Evolutionary conservation across 2,888 invertebrate genomes (phyloP), one percentile per base, ranked within the genome.

Genomic region (Oxycera nigricornis): DNA sequence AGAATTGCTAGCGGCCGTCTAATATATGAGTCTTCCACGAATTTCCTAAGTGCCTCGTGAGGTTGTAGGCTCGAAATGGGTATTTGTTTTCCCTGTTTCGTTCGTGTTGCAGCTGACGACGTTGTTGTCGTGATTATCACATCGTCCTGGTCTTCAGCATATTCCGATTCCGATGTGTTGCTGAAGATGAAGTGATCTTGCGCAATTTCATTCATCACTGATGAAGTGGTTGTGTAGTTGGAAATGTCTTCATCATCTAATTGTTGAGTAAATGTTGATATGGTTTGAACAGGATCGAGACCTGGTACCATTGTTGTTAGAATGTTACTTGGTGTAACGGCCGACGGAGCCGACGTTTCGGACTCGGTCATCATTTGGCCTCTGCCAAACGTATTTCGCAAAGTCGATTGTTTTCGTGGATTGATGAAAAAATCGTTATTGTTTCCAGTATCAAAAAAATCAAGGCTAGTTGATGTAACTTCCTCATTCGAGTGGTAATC

Each of bases 1-100:
- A 85, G 82, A 52, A 83, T 83, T 4, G 85, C 85, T 75, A 85
- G 76, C n/a, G 85, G 85, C 82, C 83, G 83, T 67, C 85, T 82
- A 72, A 85, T 83, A 77, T 85, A 85, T 59, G 83, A 82, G 80
- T 85, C 85, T 78, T 85, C 85, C 72, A 85, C 82, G 75, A 83
- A 85, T 77, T 83, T 83, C 74, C 85, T 81, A 76, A 85, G 79
- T 75, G 84, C 82, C 78, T 85, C 84, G 73, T 85, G 82, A 30
- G 84, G 84, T 22, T 70, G 39, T 9, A 75, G 39, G 30, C 72
- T 74, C 62, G 80, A 76, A 70, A 82, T 78, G 31, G 81, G 81
- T 74, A 84, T 82, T 76, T 83, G 82, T 77, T 84, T 84, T 35
- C 82, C 80, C 77, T 84, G 83, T 61, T 83, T 83, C 62, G 74